Percentiles rank a stretch among this genome's conserved stretches.
These are phyloP conservation scores for Neotoma lepida DNA, from an alignment of 2,113 vertebrate species.

Conservation along the genomic window DNA sequence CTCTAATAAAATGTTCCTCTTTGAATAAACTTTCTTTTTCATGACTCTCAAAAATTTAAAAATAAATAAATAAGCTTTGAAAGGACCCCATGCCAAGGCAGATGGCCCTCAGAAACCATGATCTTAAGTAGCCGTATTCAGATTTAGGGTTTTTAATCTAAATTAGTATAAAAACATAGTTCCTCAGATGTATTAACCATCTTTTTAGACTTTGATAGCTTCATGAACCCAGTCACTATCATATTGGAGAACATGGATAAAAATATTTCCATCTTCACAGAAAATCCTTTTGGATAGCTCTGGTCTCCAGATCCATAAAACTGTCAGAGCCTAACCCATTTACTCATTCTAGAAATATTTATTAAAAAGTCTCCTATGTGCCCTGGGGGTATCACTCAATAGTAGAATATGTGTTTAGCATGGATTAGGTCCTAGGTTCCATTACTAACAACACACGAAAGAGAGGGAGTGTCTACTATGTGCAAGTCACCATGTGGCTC, in stretches of 20 bases:
- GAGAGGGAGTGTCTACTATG: not conserved
- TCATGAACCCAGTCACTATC: not conserved
- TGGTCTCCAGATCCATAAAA: not conserved
- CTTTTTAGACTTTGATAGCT: not conserved
- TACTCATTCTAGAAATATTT: constrained; percentile 34
- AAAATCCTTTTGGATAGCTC: not conserved
- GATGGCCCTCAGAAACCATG: not conserved
- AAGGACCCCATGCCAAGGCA: not conserved
- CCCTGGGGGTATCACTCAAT: not conserved
- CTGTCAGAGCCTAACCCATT: not conserved
- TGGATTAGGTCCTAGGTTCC: not conserved
- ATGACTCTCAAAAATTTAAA: not conserved
- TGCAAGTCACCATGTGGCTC: not conserved
- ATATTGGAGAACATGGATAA: not conserved
- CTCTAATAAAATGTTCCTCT: not conserved
- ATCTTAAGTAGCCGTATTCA: not conserved
- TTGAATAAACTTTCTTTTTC: not conserved
- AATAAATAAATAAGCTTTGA: not conserved
- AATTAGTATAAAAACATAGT: constrained; percentile 5
- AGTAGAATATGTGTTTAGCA: not conserved
- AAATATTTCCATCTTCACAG: not conserved
- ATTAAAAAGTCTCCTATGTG: not conserved
- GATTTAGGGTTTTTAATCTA: not conserved
- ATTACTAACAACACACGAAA: not conserved
- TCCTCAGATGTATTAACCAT: not conserved